phyloP scores from a whole-genome alignment of 1,140 invertebrate species.

The Leptinotarsa undecemlineata region DNA sequence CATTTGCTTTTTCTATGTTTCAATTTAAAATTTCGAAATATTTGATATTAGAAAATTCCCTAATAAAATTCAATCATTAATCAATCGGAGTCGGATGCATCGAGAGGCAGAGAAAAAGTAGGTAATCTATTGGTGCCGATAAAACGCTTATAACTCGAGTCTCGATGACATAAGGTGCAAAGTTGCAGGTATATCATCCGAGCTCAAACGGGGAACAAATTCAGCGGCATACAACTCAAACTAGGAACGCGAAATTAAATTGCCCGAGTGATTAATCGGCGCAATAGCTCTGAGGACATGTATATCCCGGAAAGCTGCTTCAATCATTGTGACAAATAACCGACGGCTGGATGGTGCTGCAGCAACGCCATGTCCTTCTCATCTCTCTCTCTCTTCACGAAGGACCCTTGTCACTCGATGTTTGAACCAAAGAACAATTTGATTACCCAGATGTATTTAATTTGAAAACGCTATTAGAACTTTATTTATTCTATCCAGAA shows the following conservation, averaged over 20 bases:
- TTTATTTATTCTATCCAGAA: background rate
- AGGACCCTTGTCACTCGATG: constrained; percentile 15
- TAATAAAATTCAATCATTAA: no score
- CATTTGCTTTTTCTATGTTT: no score
- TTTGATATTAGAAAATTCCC: no score
- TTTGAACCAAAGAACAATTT: constrained; percentile 34
- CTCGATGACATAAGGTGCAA: constrained; percentile 13
- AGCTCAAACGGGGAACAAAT: constrained; percentile 27
- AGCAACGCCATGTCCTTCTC: background rate
- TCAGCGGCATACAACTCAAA: constrained; percentile 34
- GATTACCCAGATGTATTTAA: constrained; percentile 29
- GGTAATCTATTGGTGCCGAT: background rate
- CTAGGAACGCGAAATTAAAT: constrained; percentile 45
- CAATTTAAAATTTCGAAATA: no score
- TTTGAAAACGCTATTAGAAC: constrained; percentile 13
- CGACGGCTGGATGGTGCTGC: constrained; percentile 34
- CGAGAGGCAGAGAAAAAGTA: no score
- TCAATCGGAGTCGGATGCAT: no score
- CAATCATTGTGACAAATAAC: constrained; percentile 53
- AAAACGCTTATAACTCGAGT: background rate
- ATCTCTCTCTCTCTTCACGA: background rate
- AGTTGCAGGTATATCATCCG: constrained; percentile 13
- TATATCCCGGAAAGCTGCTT: constrained; percentile 50
- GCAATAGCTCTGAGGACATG: constrained; percentile 51
- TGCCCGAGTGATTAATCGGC: constrained; percentile 51